Evolutionary conservation across 2,888 invertebrate species (phyloP), one percentile per base, ranked within the genome.

Genomic region (Parnassius orleans): DNA sequence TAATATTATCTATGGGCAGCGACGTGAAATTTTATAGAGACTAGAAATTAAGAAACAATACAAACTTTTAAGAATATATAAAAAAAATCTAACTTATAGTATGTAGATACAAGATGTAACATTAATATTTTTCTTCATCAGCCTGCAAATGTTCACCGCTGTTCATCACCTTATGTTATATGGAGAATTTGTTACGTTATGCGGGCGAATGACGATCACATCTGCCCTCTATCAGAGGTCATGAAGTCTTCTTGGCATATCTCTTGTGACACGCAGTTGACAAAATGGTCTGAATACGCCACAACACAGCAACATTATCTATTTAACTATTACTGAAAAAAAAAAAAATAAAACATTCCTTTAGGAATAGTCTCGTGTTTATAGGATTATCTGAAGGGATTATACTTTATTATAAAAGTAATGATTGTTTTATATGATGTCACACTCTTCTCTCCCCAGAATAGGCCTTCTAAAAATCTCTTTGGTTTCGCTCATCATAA

Each of bases 401-500:
- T 70, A 42, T 33, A 15, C 46, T 14, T 51, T 46, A 43, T 52
- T 19, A 12, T 24, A 41, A 54, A 51, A 14, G 47, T 33, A 3
- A 54, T 15, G 43, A 43, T 11, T 43, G 10, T 11, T 11, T 43
- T 11, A 11, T 43, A 11, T 57, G 11, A 9, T 2, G 41, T 19
- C 52, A 15, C 47, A 15, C 41, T 7, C 9, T 47, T 43, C 53
- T 42, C 3, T 50, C 48, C 33, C 33, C 33, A 48, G 44, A 48
- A 54, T 55, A 56, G 53, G 58, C 60, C 59, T 53, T 50, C 55
- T 58, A 66, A 10, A 33, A 62, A 77, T 79, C 81, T 88, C 88
- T 89, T 90, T 90, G 89, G 90, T 88, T 86, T 86, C 79, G 76
- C 83, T 79, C 81, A 74, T 75, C 68, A 57, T 53, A 48, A 59